phyloP scores from a whole-genome alignment of 2,888 invertebrate genomes.

The Ormyrus rosae region DNA sequence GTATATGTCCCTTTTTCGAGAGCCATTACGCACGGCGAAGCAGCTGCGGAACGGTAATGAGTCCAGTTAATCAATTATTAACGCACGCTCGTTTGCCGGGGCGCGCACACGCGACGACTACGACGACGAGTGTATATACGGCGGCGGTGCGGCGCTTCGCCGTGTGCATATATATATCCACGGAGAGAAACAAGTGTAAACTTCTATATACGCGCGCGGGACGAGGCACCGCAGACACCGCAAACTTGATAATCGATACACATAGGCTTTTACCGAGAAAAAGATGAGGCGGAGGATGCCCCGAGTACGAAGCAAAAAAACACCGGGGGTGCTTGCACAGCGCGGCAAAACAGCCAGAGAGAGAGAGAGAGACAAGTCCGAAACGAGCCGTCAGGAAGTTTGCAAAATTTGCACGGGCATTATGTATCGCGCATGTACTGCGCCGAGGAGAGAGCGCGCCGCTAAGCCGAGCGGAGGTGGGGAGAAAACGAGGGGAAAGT shows the following conservation, averaged over 20 bases:
- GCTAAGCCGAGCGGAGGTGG: neutral
- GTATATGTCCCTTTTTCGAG: no score
- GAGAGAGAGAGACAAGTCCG: neutral
- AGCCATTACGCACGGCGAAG: neutral
- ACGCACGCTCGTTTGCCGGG: conserved; percentile 8
- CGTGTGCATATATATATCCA: neutral
- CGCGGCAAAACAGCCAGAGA: neutral
- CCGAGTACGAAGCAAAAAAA: neutral
- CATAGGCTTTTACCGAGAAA: neutral
- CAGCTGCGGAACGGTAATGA: conserved; percentile 29
- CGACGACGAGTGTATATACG: no score
- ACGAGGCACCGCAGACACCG: conserved; percentile 39
- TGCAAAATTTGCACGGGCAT: conserved; percentile 31
- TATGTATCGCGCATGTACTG: neutral
- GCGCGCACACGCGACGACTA: neutral
- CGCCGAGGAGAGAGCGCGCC: neutral
- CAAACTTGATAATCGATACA: conserved; percentile 48
- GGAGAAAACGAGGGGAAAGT: conserved; percentile 33
- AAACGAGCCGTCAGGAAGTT: conserved; percentile 34
- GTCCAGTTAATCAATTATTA: conserved; percentile 54
- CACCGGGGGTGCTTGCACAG: neutral
- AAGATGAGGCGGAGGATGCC: neutral
- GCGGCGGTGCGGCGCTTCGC: neutral
- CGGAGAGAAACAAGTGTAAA: conserved; percentile 36
- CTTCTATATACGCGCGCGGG: neutral